Base-by-base conservation (phyloP, 2,113 vertebrate genomes). In the Cynocephalus volans region DNA sequence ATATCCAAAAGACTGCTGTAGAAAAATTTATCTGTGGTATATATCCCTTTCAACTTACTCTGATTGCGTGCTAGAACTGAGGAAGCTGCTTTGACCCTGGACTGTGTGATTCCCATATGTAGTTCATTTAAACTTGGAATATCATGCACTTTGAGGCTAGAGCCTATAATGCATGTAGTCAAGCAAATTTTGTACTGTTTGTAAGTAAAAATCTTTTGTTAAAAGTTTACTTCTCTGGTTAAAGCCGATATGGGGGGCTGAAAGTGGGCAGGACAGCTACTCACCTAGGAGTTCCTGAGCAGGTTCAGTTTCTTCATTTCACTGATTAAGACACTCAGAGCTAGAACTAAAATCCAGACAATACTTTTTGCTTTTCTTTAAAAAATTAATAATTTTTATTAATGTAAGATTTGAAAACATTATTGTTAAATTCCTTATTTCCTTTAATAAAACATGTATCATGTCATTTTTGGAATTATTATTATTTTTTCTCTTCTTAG, bases 401-500 rank as follows among this genome's bases (percentile, higher is more conserved):
- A 70, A 50, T 13, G 13, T 77, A 76, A 67, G 12, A 60, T 90
- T 95, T 94, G 48, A 77, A 94, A 90, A 52, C 5, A 58, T 60
- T 8, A 48, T 75, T 95, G 11, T 77, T 90, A 69, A 21, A 56
- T 82, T 93, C 15, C 5, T 88, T 96, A 36, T 24, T 93, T 86
- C 24, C 9, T 95, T 64, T 56, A 26, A 18, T 90, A 58, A 93
- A 80, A 94, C 56, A 52, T 70, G 13, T 67, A 90, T 65, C 31
- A 33, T 72, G 11, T 36, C 28, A 19, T 33, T 88, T 93, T 54
- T 89, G 2, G 18, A 58, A 26, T 75, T 26, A 41, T 86, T 72
- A 1, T 52, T 62, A 18, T 58, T 6, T 93, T 33, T 98, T 98
- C 93, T 88, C 96, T 93, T 98, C 97, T 86, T 98, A 99, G 99